Evolutionary conservation across 2,888 invertebrate species (phyloP).

Genomic region (Ephialtes manifestator): DNA sequence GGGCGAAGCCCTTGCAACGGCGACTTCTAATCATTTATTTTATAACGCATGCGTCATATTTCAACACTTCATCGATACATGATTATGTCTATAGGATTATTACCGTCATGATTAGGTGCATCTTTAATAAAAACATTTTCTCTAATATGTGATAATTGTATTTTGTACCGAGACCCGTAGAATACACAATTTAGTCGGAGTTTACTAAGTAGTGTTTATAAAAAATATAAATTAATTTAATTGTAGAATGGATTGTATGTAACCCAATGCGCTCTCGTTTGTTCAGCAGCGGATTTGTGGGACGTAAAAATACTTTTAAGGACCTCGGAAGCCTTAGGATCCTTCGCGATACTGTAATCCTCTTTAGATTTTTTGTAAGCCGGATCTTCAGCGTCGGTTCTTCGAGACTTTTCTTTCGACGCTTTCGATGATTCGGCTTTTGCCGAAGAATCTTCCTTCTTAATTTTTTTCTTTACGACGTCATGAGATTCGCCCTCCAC

Average conservation of each 20-base stretch:
- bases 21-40: constrained; percentile 35
- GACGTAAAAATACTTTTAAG: constrained; percentile 98
- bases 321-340: constrained; percentile 95
- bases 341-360: constrained; percentile 95
- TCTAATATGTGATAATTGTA: constrained; percentile 43
- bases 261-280: constrained; percentile 98
- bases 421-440: constrained; percentile 30
- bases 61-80: constrained; percentile 17
- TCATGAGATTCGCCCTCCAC: constrained; percentile 78
- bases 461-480: constrained; percentile 82
- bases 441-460: constrained; percentile 84
- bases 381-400: constrained; percentile 87
- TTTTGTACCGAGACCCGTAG: constrained; percentile 15
- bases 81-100: constrained; percentile 26
- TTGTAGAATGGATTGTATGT: constrained; percentile 98
- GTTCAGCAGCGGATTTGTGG: constrained; percentile 94
- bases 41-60: constrained; percentile 25
- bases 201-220: constrained; percentile 13
- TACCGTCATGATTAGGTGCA: constrained; percentile 26
- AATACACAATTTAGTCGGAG: neutral
- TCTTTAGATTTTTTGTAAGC: constrained; percentile 92
- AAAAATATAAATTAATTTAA: constrained; percentile 39
- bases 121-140: constrained; percentile 53
- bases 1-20: neutral
- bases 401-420: constrained; percentile 77